Base-by-base conservation (phyloP, 2,888 invertebrate species). In the Gerosis bhagava region DNA sequence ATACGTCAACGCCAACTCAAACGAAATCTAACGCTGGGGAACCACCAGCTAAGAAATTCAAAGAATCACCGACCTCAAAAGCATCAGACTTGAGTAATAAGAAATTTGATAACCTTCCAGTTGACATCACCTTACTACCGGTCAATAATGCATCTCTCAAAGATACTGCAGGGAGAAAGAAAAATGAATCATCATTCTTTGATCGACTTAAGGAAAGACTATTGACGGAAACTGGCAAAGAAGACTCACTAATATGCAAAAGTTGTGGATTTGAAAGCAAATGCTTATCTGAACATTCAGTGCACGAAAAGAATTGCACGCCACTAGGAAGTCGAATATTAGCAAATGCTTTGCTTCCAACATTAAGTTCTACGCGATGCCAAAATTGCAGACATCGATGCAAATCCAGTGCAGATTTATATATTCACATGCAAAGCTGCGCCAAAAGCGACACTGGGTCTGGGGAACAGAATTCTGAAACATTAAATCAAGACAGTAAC, bases 341-440 rank as follows among this genome's bases (percentile, higher is more conserved):
- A 40, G 53, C 77, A 32, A 86, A 76, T 55, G 72, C 89, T 5
- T 65, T 88, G 22, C 79, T 83, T 51, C 73, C 89, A 32, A 90
- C 83, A 58, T 75, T 90, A 62, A 92, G 93, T 53, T 94, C 95
- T 8, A 94, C 95, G 37, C 91, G 96, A 49, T 97, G 97, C 72
- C 96, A 96, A 76, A 93, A 94, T 70, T 97, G 97, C 73, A 91
- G 96, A 54, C 96, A 95, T 73, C 91, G 96, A 51, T 97, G 96
- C 77, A 96, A 96, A 81, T 95, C 95, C 16, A 95, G 95, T 60
- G 91, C 93, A 3, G 96, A 96, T 79, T 88, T 97, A 35, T 88
- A 93, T 53, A 83, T 92, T 49, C 97, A 97, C 71, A 84, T 96
- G 73, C 92, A 93, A 76, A 92, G 92, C 24, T 96, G 96, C 68